Conservation (phyloP, 2,797 vertebrate species). For the Poecilia velifera region DNA sequence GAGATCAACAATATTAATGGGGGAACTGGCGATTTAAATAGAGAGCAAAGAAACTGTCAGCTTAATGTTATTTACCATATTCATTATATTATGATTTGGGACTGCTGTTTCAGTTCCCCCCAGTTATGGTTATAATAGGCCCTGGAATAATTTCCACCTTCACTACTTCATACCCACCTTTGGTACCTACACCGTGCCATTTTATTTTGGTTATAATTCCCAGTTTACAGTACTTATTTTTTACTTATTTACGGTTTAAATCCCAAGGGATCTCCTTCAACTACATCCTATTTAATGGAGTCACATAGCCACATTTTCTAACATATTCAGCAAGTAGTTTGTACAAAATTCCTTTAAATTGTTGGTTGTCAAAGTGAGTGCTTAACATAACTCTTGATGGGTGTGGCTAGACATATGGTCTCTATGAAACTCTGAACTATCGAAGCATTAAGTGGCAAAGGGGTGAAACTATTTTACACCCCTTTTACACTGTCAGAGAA, state of each 20-base stretch:
- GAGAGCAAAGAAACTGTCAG: neutral
- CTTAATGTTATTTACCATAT: neutral
- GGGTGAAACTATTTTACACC: neutral
- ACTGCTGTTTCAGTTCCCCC: neutral
- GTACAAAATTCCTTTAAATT: neutral
- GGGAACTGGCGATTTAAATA: neutral
- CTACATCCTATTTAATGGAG: neutral
- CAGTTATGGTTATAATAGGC: neutral
- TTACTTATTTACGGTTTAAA: too few species aligned
- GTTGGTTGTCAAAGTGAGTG: neutral
- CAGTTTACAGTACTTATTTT: too few species aligned
- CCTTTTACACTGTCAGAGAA: neutral
- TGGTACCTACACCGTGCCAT: too few species aligned
- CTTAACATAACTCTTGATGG: neutral
- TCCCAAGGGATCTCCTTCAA: neutral
- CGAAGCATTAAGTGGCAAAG: neutral
- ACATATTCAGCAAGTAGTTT: neutral
- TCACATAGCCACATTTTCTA: neutral
- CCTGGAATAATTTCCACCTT: neutral
- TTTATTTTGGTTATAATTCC: neutral
- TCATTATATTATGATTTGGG: neutral
- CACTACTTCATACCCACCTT: neutral
- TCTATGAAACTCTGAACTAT: neutral
- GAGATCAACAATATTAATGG: neutral
- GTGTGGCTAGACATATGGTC: neutral